Base-by-base conservation (phyloP, 2,797 vertebrate genomes). In the Liparis tanakae region DNA sequence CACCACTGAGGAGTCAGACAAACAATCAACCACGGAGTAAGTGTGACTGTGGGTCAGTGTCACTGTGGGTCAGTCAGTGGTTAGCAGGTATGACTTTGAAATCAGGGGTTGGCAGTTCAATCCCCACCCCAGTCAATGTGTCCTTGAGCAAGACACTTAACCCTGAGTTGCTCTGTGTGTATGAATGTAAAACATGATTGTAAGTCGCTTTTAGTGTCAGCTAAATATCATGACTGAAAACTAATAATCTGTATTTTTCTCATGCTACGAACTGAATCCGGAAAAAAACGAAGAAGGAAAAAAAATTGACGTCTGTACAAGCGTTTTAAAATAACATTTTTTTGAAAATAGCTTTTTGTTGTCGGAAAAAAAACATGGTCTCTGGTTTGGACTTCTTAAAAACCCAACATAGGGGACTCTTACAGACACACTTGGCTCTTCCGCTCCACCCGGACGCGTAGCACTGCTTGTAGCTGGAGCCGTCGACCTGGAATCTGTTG, bases 401-500 rank as follows among this genome's bases (percentile, higher is more conserved):
- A 76, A 56, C 5, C 58, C 2, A 54, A 70, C 53, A 33, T 8
- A 9, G 56, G 12, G 66, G 15, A 55, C 15, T 88, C 57, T 90
- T 89, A 94, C 94, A 37, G 44, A 56, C 0, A 79, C 94, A 95
- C 0, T 0, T 18, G 48, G 70, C 0, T 14, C 0, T 82, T 76
- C 89, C 91, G 5, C 0, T 15, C 94, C 94, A 95, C 1, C 93
- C 93, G 0, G 0, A 0, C 1, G 20, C 0, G 6, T 15, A 79
- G 82, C 94, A 95, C 1, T 74, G n/a, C 10, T 13, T 91, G 67
- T 2, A 70, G 58, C 50, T 71, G 0, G 39, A 0, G 6, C 94
- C 94, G 0, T 0, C 10, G 2, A 94, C 1, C 3, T 6, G 0
- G 74, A 86, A 94, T n/a, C 94, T 95, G 74, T 46, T 57, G 58